A percentile compares a stretch with the other conserved stretches of the same genome.
These are phyloP conservation scores for Drosophila setosimentum DNA, from an alignment of 2,888 invertebrate genomes.

Conservation along the genomic window DNA sequence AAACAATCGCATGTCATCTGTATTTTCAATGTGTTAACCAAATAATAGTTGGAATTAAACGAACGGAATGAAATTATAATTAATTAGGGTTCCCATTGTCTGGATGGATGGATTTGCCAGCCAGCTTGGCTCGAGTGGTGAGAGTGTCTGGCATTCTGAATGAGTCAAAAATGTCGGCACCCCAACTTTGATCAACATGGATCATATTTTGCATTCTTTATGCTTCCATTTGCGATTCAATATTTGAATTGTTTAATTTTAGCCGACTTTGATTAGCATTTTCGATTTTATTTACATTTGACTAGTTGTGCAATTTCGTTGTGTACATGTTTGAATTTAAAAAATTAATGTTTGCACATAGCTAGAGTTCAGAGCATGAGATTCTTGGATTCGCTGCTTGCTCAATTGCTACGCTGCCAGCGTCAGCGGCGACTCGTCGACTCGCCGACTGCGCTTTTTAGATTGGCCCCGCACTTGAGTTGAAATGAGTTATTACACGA, in stretches of 20 bases:
- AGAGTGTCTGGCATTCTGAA: conserved; percentile 2
- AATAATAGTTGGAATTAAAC: conserved; percentile 69
- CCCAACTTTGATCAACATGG: conserved; percentile 60
- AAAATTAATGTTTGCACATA: conserved; percentile 27
- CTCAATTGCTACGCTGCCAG: conserved; percentile 18
- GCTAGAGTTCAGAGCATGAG: conserved; percentile 73
- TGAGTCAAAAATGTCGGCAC: conserved; percentile 65
- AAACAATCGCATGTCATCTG: conserved; percentile 17
- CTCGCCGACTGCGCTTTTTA: conserved; percentile 32
- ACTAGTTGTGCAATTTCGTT: conserved; percentile 58
- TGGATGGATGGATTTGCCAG: conserved; percentile 49
- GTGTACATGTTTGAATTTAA: conserved; percentile 34
- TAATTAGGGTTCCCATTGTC: conserved; percentile 64
- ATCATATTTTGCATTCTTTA: conserved; percentile 4
- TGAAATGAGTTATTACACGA: conserved; percentile 71
- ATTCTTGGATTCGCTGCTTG: conserved; percentile 58
- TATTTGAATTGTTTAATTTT: conserved; percentile 50
- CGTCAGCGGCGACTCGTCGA: conserved; percentile 15
- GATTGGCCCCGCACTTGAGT: conserved; percentile 74
- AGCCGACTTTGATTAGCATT: conserved; percentile 35
- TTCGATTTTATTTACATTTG: conserved; percentile 30
- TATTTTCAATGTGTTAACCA: conserved; percentile 65
- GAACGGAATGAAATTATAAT: conserved; percentile 54
- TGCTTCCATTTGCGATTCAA: conserved; percentile 15
- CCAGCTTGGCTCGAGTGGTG: conserved; percentile 62